These are phyloP conservation scores for Caenorhabditis afra DNA, from an alignment of 2,888 invertebrate species.

Conservation along the genomic window DNA sequence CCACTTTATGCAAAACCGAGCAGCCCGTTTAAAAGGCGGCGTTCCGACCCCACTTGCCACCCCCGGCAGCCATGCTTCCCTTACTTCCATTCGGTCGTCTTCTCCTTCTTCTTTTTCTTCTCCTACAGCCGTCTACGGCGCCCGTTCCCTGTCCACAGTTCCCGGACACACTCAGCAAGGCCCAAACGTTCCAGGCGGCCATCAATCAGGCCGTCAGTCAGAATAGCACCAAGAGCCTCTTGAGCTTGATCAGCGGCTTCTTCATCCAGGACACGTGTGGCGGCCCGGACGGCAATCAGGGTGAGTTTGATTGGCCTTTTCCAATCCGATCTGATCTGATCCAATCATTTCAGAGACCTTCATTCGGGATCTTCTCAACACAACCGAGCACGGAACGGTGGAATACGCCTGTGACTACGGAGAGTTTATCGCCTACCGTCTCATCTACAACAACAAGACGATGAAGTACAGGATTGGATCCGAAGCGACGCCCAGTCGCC, in stretches of 20 bases:
- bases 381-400: conserved; percentile 3
- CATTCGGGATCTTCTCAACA: not conserved
- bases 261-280: conserved; percentile 6
- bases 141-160: not conserved
- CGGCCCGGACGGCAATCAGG: conserved; percentile 1
- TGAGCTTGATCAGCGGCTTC: not conserved
- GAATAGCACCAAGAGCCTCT: not conserved
- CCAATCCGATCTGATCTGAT: too few species aligned
- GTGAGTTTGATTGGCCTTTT: not conserved
- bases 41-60: too few species aligned
- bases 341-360: conserved; percentile 1
- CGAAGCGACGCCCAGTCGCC: not conserved
- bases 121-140: too few species aligned
- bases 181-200: not conserved
- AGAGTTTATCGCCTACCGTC: not conserved
- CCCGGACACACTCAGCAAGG: conserved; percentile 4
- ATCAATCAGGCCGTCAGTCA: conserved; percentile 11
- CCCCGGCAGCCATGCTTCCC: not conserved
- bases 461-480: conserved; percentile 2
- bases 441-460: conserved; percentile 2
- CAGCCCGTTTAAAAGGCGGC: too few species aligned
- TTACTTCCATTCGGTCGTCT: not conserved
- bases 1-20: too few species aligned
- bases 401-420: conserved; percentile 1
- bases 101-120: not conserved